Conservation (phyloP, 2,888 invertebrate genomes). For the Diarsia brunnea region DNA sequence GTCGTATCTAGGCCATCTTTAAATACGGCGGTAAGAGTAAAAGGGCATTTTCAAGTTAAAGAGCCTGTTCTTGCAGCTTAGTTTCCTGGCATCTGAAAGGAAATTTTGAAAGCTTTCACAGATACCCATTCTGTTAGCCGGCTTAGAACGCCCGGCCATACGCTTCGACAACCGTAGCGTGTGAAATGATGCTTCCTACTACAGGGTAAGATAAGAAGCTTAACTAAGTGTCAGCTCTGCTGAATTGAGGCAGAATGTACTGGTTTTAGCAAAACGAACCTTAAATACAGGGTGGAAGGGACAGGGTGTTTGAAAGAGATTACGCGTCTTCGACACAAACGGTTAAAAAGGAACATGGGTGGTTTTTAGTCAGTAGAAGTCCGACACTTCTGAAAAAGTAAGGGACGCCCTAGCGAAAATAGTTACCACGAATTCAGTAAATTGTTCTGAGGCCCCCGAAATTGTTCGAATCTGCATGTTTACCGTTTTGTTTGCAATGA, state of each 20-base stretch:
- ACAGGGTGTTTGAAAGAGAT: too few relatives aligned
- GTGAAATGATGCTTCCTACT: not conserved
- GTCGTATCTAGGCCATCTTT: not conserved
- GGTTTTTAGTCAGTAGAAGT: too few relatives aligned
- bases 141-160: too few relatives aligned
- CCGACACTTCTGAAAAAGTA: too few relatives aligned
- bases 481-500: too few relatives aligned
- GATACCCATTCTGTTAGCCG: slow-evolving; percentile 6
- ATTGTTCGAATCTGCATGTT: too few relatives aligned
- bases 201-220: not conserved
- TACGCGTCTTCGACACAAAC: too few relatives aligned
- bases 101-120: slow-evolving; percentile 24
- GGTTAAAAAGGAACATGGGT: too few relatives aligned
- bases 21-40: not conserved
- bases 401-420: too few relatives aligned
- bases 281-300: too few relatives aligned
- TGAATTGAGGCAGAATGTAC: not conserved
- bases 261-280: not conserved
- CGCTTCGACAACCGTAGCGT: not conserved
- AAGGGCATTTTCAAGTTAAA: slow-evolving; percentile 21
- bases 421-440: too few relatives aligned
- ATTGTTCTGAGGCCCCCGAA: too few relatives aligned
- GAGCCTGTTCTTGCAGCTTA: not conserved
- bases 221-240: not conserved
- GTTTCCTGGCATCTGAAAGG: not conserved